Evolutionary conservation across 2,797 vertebrate genomes (phyloP).

Genomic region (Micromesistius poutassou): DNA sequence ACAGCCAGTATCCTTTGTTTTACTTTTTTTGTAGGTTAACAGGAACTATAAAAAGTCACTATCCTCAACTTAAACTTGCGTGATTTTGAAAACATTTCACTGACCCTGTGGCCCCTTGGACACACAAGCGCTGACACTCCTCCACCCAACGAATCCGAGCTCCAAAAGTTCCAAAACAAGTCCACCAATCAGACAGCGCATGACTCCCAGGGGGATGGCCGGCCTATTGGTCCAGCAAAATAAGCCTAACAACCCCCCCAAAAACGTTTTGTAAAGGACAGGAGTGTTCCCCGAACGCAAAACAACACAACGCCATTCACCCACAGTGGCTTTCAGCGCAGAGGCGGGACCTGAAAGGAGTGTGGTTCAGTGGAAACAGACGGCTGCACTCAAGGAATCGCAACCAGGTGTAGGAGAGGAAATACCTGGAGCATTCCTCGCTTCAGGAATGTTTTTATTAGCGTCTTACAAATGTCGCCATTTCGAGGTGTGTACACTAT

Average conservation of each 20-base stretch:
- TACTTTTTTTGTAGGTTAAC: not conserved
- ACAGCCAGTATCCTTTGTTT: too few relatives aligned
- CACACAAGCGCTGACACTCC: not conserved
- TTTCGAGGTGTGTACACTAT: slow-evolving; percentile 72
- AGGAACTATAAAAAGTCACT: not conserved
- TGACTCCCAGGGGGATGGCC: not conserved
- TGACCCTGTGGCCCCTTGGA: not conserved
- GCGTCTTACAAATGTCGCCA: slow-evolving; percentile 72
- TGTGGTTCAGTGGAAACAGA: slow-evolving; percentile 55
- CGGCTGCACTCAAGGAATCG: slow-evolving; percentile 64
- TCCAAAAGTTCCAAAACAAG: not conserved
- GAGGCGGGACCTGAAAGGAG: slow-evolving; percentile 46
- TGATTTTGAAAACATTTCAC: not conserved
- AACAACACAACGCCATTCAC: slow-evolving; percentile 51
- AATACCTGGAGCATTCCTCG: slow-evolving; percentile 72
- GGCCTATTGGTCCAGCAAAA: not conserved
- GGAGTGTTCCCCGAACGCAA: slow-evolving; percentile 32
- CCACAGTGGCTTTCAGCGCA: slow-evolving; percentile 40
- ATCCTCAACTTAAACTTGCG: not conserved
- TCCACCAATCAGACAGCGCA: not conserved
- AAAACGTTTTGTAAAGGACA: not conserved
- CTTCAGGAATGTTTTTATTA: slow-evolving; percentile 74
- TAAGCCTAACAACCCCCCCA: not conserved
- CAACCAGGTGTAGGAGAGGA: slow-evolving; percentile 72
- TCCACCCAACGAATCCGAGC: not conserved